Evolutionary conservation across 2,888 invertebrate genomes (phyloP).

Genomic region (Limnephilus lunatus): DNA sequence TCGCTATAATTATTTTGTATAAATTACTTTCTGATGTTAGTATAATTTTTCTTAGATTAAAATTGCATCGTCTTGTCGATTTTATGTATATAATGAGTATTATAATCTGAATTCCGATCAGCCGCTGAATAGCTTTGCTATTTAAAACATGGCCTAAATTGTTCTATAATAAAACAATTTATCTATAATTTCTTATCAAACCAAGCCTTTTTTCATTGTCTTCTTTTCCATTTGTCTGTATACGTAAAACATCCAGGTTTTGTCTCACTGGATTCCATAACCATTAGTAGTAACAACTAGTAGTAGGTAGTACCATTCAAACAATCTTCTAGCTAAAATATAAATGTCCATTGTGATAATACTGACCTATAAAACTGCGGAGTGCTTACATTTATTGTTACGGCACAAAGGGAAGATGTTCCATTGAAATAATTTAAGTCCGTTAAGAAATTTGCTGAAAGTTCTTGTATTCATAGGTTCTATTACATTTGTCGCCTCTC

Average conservation of each 20-base stretch:
- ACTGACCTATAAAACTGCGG: not conserved
- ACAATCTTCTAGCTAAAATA: not conserved
- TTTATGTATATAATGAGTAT: too few species aligned
- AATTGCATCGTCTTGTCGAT: too few species aligned
- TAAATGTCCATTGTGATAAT: not conserved
- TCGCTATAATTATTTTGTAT: too few species aligned
- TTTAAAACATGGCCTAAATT: not conserved
- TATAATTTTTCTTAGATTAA: too few species aligned
- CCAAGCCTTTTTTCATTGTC: not conserved
- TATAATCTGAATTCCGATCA: too few species aligned
- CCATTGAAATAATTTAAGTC: slow-evolving; percentile 2
- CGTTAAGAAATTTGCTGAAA: not conserved
- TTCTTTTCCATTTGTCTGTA: not conserved
- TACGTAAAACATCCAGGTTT: not conserved
- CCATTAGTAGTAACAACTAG: not conserved
- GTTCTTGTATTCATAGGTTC: not conserved
- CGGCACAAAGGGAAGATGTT: not conserved
- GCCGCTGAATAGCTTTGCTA: too few species aligned
- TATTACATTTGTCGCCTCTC: not conserved
- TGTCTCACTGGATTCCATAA: not conserved
- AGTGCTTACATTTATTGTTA: not conserved
- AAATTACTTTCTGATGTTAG: too few species aligned
- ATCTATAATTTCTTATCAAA: not conserved
- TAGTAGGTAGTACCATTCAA: not conserved
- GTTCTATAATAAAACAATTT: not conserved